Percentiles rank a stretch among this genome's conserved stretches.
These are phyloP conservation scores for Mystacides longicornis DNA, from an alignment of 2,888 invertebrate genomes.

Conservation along the genomic window DNA sequence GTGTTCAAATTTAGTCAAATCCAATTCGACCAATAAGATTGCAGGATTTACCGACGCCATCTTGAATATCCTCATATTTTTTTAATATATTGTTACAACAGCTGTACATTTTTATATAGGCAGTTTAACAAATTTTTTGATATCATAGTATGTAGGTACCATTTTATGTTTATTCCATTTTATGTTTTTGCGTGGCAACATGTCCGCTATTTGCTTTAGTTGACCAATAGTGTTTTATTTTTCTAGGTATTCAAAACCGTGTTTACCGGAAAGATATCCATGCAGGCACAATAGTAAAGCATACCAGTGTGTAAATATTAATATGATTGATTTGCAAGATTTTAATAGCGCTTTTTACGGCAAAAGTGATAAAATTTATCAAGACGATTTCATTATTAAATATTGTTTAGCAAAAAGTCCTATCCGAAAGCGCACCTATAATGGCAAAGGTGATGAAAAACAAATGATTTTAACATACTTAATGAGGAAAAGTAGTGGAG, in stretches of 20 bases:
- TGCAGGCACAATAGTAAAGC: neutral
- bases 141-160: no score
- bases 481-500: constrained; percentile 2
- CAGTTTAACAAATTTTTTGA: no score
- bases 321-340: neutral
- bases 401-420: neutral
- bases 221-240: neutral
- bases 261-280: neutral
- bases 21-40: no score
- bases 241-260: neutral
- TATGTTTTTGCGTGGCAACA: neutral
- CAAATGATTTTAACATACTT: constrained; percentile 5
- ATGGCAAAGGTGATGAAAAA: constrained; percentile 1
- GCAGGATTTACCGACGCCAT: no score
- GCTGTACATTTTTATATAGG: no score
- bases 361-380: constrained; percentile 5
- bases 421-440: neutral
- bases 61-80: no score
- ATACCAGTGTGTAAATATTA: neutral
- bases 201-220: neutral
- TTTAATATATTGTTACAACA: no score
- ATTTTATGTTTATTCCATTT: constrained; percentile 8
- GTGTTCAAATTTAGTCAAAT: no score
- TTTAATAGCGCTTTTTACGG: constrained; percentile 1
- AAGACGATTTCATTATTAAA: constrained; percentile 1